Evolutionary conservation across 2,888 invertebrate genomes (phyloP), one percentile per base, ranked within the genome.

Genomic region (Nymphalis urticae): DNA sequence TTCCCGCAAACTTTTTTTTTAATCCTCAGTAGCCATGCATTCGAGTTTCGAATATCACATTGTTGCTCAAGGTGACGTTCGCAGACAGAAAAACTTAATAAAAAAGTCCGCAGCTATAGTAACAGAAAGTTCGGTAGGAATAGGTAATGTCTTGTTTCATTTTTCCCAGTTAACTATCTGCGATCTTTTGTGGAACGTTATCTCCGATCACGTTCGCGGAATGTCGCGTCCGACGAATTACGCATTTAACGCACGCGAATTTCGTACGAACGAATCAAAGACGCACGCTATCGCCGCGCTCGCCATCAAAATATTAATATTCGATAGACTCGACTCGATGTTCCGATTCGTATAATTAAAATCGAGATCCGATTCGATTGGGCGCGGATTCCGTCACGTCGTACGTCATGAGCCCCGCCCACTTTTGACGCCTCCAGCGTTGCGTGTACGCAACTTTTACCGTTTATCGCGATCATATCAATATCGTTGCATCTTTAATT

Each of bases 271-370:
- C 82, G 81, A 85, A 85, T 87, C 87, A 88, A 88, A 88, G 86
- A 79, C 80, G 80, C 78, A 80, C 78, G 83, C 82, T 88, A 89
- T 88, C 90, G 79, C 74, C 78, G 79, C 83, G 77, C 81, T 84
- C 85, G 87, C 89, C 87, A 91, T 90, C 91, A 84, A 86, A 85
- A 87, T 91, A 89, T 90, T 92, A 91, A 90, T 88, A 92, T 90
- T 90, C 90, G 89, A 90, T 90, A 85, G 83, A 86, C 82, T 80
- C 84, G 87, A 83, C 82, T 83, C 85, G 88, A 88, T 88, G 89
- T 88, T 86, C 66, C 88, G 89, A 90, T 89, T 90, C 88, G 89
- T 90, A 90, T 91, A 91, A 91, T 91, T 91, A 90, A 90, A 90
- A 90, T 88, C 84, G 88, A 89, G 89, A 91, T 90, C 70, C 85